Evolutionary conservation across 2,888 invertebrate genomes (phyloP).

Genomic region (Neelides folsomi): DNA sequence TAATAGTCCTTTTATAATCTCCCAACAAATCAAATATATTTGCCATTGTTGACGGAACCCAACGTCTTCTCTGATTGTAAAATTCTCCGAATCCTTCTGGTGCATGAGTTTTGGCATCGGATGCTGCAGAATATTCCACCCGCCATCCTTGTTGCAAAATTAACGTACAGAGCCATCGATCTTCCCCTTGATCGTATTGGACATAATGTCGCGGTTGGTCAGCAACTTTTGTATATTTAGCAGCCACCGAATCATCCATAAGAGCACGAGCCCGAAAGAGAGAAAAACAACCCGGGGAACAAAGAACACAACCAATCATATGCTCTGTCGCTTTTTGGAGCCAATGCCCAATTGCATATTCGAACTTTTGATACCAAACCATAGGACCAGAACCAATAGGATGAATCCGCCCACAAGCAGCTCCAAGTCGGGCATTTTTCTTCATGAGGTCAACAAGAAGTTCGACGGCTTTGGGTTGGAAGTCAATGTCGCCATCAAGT

Average conservation of each 20-base stretch:
- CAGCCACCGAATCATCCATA: constrained; percentile 46
- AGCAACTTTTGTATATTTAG: constrained; percentile 42
- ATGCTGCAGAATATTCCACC: constrained; percentile 40
- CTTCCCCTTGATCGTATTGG: constrained; percentile 44
- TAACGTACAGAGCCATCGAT: constrained; percentile 46
- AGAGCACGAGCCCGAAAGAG: constrained; percentile 44
- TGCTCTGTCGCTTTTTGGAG: constrained; percentile 46
- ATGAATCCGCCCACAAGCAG: constrained; percentile 80
- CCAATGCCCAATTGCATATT: constrained; percentile 47
- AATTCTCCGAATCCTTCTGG: constrained; percentile 47
- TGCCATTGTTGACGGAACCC: constrained; percentile 48
- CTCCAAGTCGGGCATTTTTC: constrained; percentile 59
- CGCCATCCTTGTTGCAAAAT: constrained; percentile 43
- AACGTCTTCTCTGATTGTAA: constrained; percentile 45
- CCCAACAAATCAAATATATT: constrained; percentile 44
- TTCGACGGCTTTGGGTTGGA: constrained; percentile 64
- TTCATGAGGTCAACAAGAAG: constrained; percentile 73
- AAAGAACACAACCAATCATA: constrained; percentile 44
- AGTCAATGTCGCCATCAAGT: constrained; percentile 79
- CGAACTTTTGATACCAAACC: constrained; percentile 47
- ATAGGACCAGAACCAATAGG: constrained; percentile 51
- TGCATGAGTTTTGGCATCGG: constrained; percentile 39
- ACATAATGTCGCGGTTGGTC: constrained; percentile 90
- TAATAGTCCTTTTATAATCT: constrained; percentile 40
- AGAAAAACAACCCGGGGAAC: constrained; percentile 47